Evolutionary conservation across 2,888 invertebrate species (phyloP), one percentile per base, ranked within the genome.

Genomic region (Gerris lacustris): DNA sequence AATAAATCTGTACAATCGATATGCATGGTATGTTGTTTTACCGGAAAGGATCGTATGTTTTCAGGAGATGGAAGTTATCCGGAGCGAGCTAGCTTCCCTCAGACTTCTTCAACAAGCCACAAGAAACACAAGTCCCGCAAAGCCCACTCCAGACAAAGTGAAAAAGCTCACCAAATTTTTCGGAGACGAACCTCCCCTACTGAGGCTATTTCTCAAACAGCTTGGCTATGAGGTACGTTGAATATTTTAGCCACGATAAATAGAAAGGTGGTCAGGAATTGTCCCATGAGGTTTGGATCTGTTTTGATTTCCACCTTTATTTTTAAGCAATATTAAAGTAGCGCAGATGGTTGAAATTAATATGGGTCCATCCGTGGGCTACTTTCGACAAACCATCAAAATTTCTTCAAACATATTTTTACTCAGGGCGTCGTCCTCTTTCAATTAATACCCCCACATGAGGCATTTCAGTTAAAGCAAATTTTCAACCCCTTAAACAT

Each of bases 151-250:
- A 0, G 89, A 89, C 74, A 84, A 93, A 73, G 92, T 94, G 31
- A 91, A 91, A 80, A 89, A 94, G 77, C 84, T 94, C 75, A 94
- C 93, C 72, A 92, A 93, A 85, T 94, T 95, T 84, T 95, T 95
- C 83, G 95, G 94, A 44, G 91, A 92, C 80, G 94, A 95, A 81
- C 94, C 94, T 45, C 94, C 94, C 9, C 55, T 72, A 85, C 87
- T 94, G 82, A 85, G 94, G 80, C 84, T 94, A 72, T 95, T 94
- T 83, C 84, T 95, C 70, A 90, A 92, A 82, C 92, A 92, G 81
- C 85, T 95, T 75, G 94, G 94, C 77, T 95, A 94, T 82, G 94
- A 94, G 88, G 94, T 91, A 80, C 4, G 31, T 31, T 31, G 31
- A 31, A 31, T 31, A 79, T 31, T 31, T 31, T 78, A 67, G 44